phyloP scores from a whole-genome alignment of 2,113 vertebrate species.

The Sceloporus tristichus region DNA sequence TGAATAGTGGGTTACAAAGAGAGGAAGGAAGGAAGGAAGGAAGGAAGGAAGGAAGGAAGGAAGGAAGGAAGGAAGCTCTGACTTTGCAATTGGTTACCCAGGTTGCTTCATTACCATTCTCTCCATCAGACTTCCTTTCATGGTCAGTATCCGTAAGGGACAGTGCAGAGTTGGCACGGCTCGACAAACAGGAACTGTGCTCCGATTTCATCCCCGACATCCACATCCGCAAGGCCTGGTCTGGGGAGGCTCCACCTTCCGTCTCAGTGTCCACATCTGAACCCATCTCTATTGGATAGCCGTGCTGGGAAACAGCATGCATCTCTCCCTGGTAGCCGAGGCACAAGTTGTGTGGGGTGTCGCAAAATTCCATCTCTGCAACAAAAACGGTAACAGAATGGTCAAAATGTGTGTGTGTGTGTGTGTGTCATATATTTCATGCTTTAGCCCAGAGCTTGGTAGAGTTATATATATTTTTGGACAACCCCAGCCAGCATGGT shows the following conservation, averaged over 20 bases:
- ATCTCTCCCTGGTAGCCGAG: slow-evolving; percentile 87
- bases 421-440: too few relatives aligned
- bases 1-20: neutral
- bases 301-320: slow-evolving; percentile 80
- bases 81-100: rapidly evolving
- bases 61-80: neutral
- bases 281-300: slow-evolving; percentile 89
- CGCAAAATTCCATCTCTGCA: slow-evolving; percentile 93
- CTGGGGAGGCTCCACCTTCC: slow-evolving; percentile 88
- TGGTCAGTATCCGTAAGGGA: slow-evolving; percentile 97
- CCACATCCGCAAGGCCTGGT: slow-evolving; percentile 92
- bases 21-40: neutral
- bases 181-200: slow-evolving; percentile 94
- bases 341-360: slow-evolving; percentile 87
- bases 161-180: slow-evolving; percentile 93
- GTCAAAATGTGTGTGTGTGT: too few relatives aligned
- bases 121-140: slow-evolving; percentile 95
- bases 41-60: neutral
- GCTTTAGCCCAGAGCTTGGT: too few relatives aligned
- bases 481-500: too few relatives aligned
- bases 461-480: too few relatives aligned
- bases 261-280: slow-evolving; percentile 93
- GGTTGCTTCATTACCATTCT: slow-evolving; percentile 86
- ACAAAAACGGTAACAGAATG: slow-evolving; percentile 61
- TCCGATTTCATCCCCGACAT: slow-evolving; percentile 93